phyloP scores from a whole-genome alignment of 92 coral and sea anemone genomes.

The Palythoa grandiflora region DNA sequence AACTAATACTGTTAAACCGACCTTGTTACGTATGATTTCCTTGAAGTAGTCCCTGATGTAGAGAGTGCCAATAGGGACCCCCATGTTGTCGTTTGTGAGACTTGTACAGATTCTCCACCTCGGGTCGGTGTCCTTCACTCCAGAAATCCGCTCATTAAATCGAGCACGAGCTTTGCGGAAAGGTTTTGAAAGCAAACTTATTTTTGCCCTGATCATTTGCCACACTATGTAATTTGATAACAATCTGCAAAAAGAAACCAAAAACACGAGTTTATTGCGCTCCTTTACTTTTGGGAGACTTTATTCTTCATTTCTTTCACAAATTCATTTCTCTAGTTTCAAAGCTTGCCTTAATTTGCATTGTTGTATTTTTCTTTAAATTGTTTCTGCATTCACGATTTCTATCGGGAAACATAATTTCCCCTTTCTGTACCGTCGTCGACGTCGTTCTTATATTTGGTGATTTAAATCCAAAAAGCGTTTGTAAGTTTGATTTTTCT shows the following conservation, averaged over 20 bases:
- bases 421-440: too few relatives aligned
- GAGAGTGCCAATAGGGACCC: constrained; percentile 95
- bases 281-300: background rate
- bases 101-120: constrained; percentile 98
- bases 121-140: constrained; percentile 91
- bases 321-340: background rate
- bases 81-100: constrained; percentile 96
- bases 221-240: constrained; percentile 97
- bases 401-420: too few relatives aligned
- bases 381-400: too few relatives aligned
- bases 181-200: constrained; percentile 85
- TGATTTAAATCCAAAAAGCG: too few relatives aligned
- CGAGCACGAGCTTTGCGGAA: constrained; percentile 94
- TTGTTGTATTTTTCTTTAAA: too few relatives aligned
- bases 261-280: background rate
- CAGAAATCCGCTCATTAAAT: constrained; percentile 92
- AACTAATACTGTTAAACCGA: background rate
- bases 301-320: background rate
- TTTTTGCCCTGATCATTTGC: constrained; percentile 99
- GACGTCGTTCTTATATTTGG: too few relatives aligned
- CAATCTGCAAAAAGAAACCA: constrained; percentile 59
- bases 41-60: constrained; percentile 84
- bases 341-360: background rate
- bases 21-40: constrained; percentile 80
- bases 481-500: background rate